Conservation (phyloP, 2,888 invertebrate species). For the Graphium colonna region DNA sequence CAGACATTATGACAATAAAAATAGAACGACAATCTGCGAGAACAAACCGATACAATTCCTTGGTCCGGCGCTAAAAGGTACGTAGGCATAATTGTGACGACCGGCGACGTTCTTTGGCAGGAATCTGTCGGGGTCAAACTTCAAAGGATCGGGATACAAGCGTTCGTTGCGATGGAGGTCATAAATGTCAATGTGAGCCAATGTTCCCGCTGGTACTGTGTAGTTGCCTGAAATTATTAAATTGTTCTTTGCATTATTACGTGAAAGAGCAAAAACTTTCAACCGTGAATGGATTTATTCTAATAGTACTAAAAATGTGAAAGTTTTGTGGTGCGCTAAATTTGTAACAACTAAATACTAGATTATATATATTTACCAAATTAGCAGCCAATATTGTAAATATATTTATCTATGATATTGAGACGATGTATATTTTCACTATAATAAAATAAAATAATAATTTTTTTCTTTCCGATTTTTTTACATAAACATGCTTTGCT, state of each 20-base stretch:
- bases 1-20: not conserved
- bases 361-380: too few species aligned
- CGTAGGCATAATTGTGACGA: slow-evolving; percentile 82
- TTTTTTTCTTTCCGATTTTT: too few species aligned
- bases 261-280: too few species aligned
- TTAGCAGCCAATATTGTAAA: too few species aligned
- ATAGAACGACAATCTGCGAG: slow-evolving; percentile 24
- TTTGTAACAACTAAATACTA: too few species aligned
- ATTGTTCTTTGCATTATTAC: slow-evolving; percentile 6
- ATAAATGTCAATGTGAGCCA: slow-evolving; percentile 79
- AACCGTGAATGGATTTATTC: too few species aligned
- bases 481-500: too few species aligned
- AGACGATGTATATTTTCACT: too few species aligned
- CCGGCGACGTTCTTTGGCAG: slow-evolving; percentile 74
- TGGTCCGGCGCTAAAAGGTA: slow-evolving; percentile 85
- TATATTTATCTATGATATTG: too few species aligned
- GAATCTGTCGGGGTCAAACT: slow-evolving; percentile 86
- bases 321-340: too few species aligned
- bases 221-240: slow-evolving; percentile 57
- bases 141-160: slow-evolving; percentile 82
- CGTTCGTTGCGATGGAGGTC: slow-evolving; percentile 83
- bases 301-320: too few species aligned
- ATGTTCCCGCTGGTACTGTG: slow-evolving; percentile 68
- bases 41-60: slow-evolving; percentile 83
- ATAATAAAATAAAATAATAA: too few species aligned